Evolutionary conservation across 2,888 invertebrate species (phyloP).

Genomic region (Macrophya annulata): DNA sequence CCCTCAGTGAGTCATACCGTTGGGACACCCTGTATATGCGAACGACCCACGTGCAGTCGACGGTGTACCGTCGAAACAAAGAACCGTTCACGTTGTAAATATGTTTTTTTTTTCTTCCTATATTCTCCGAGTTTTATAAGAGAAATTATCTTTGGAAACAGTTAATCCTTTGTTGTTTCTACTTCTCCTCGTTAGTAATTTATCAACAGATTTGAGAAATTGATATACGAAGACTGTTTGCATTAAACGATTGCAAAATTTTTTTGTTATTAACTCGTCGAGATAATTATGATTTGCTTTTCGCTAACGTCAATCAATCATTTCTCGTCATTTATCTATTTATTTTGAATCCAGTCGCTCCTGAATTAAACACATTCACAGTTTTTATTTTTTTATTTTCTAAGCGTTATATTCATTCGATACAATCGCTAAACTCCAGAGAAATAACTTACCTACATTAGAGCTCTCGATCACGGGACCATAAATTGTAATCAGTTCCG

Average conservation of each 20-base stretch:
- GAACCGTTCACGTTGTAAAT: conserved; percentile 40
- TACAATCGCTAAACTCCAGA: background rate
- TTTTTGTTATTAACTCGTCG: background rate
- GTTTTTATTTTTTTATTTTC: background rate
- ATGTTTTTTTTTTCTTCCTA: background rate
- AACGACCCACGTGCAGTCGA: conserved; percentile 42
- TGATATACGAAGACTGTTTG: background rate
- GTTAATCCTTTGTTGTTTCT: conserved; percentile 16
- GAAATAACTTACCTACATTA: background rate
- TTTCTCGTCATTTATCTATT: background rate
- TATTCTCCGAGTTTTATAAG: background rate
- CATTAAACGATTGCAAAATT: background rate
- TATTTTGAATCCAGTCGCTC: background rate
- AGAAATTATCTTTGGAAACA: conserved; percentile 18
- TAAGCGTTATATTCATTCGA: background rate
- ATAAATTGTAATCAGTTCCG: conserved; percentile 33
- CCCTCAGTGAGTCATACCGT: conserved; percentile 36
- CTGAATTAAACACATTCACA: background rate
- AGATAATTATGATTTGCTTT: background rate
- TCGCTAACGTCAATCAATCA: background rate
- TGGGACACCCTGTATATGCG: conserved; percentile 42
- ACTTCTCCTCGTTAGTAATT: background rate
- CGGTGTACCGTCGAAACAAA: conserved; percentile 45
- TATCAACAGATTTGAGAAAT: conserved; percentile 7
- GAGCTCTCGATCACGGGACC: background rate